These are phyloP conservation scores for Piprites chloris DNA, from an alignment of 2,113 vertebrate genomes.

Conservation along the genomic window DNA sequence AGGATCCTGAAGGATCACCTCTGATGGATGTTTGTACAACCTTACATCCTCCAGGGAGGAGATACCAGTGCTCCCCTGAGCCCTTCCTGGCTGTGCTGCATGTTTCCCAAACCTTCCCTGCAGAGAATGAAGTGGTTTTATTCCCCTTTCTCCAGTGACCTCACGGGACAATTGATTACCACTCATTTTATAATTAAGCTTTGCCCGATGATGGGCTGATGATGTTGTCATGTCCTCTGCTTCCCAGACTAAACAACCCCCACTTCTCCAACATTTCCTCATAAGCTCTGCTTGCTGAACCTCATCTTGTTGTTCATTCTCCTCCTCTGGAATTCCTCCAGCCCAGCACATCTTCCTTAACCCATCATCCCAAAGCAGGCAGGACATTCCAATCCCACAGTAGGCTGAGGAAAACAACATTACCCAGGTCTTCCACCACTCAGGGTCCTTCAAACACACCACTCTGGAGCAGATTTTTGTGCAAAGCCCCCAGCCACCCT, in stretches of 20 bases:
- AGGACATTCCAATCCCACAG: not conserved
- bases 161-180: not conserved
- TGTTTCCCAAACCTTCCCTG: accelerated
- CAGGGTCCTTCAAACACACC: not conserved
- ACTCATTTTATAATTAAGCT: not conserved
- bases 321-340: not conserved
- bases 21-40: not conserved
- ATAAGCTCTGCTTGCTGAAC: not conserved
- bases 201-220: not conserved
- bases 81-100: not conserved
- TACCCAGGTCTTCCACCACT: not conserved
- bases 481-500: not conserved
- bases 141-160: not conserved
- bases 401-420: not conserved
- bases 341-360: not conserved
- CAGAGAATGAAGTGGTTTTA: not conserved
- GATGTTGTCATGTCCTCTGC: not conserved
- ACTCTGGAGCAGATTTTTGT: too few relatives aligned
- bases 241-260: not conserved
- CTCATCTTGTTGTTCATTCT: not conserved
- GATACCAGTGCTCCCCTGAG: not conserved
- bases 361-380: not conserved
- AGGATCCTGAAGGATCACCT: not conserved
- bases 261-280: not conserved
- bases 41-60: not conserved